Conservation (phyloP, 2,797 vertebrate species). For the Typhlichthys eigenmanni region DNA sequence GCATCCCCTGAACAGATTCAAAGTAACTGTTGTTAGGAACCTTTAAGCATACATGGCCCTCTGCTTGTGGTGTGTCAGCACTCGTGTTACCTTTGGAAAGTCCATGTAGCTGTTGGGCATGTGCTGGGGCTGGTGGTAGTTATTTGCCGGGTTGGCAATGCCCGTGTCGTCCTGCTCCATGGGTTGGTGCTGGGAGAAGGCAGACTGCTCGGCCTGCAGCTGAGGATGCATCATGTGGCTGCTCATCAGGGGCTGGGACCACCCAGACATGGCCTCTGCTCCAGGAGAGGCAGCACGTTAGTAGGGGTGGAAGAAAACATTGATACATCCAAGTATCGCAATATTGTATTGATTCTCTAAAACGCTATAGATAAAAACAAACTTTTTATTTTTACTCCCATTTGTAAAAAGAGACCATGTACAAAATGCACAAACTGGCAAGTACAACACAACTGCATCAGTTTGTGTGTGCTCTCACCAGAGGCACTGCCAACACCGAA, state of each 20-base stretch:
- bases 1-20: constrained; percentile 81
- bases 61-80: neutral
- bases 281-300: constrained; percentile 12
- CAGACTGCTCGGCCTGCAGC: constrained; percentile 87
- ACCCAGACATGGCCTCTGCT: constrained; percentile 94
- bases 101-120: constrained; percentile 96
- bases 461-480: constrained; percentile 70
- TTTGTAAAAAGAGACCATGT: too few species aligned
- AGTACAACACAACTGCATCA: neutral
- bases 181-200: constrained; percentile 97
- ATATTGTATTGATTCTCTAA: too few species aligned
- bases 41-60: neutral
- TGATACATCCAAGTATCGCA: too few species aligned
- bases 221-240: constrained; percentile 94
- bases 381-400: too few species aligned
- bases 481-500: constrained; percentile 94
- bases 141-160: constrained; percentile 95
- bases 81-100: constrained; percentile 88
- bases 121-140: constrained; percentile 91
- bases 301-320: too few species aligned
- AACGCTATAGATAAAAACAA: too few species aligned
- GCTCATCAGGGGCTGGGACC: constrained; percentile 96
- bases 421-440: neutral
- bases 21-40: neutral
- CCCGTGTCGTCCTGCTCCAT: constrained; percentile 99